phyloP scores from a whole-genome alignment of 2,888 invertebrate species.

The Noctua fimbriata region DNA sequence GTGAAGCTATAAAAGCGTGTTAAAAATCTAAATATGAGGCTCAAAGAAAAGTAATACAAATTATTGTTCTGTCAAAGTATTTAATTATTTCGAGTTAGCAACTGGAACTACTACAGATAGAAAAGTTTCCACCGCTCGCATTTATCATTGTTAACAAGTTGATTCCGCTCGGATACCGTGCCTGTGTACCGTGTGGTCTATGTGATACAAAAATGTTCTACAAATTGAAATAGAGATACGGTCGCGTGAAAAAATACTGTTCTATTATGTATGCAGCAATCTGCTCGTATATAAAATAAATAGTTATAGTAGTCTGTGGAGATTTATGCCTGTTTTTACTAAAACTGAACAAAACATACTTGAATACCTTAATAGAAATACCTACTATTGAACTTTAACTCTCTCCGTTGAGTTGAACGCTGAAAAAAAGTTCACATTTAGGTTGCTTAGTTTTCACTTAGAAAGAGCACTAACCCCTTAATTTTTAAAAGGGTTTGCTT shows the following conservation, averaged over 20 bases:
- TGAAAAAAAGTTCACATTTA: neutral
- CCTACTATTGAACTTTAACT: neutral
- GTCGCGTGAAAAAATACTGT: neutral
- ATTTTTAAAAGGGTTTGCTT: too few species aligned
- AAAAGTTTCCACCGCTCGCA: constrained; percentile 31
- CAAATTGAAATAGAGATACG: neutral
- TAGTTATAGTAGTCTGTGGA: neutral
- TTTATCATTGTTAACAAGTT: constrained; percentile 45
- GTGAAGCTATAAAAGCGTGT: too few species aligned
- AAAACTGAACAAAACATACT: neutral
- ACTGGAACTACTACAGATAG: constrained; percentile 25
- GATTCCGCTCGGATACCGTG: constrained; percentile 8
- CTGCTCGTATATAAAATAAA: neutral
- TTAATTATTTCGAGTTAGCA: constrained; percentile 11
- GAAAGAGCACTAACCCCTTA: neutral
- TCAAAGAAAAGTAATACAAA: constrained; percentile 2
- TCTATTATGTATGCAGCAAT: neutral
- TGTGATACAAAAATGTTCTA: constrained; percentile 4
- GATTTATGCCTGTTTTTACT: neutral
- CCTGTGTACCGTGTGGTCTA: neutral
- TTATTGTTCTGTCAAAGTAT: neutral
- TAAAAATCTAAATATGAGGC: too few species aligned
- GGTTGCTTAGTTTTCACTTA: neutral
- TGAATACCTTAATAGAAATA: neutral
- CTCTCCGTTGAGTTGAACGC: neutral